These are phyloP conservation scores for Barypeithes pellucidus DNA, from an alignment of 2,888 invertebrate species.

Conservation along the genomic window DNA sequence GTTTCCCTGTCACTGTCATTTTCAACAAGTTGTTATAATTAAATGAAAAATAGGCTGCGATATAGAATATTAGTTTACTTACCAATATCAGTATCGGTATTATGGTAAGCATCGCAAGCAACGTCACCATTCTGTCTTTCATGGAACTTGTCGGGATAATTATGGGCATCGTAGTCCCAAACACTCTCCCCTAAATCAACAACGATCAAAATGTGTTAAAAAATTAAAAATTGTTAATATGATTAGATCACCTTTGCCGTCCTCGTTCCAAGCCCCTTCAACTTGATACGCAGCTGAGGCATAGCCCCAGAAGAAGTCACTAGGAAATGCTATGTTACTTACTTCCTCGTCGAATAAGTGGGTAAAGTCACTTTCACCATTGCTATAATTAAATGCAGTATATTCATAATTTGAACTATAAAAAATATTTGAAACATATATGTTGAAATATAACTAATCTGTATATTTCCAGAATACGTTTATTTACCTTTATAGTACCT, in stretches of 20 bases:
- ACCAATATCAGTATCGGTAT: constrained; percentile 76
- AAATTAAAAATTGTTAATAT: background rate
- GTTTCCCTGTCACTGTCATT: too few species aligned
- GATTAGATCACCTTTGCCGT: constrained; percentile 59
- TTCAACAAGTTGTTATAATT: too few species aligned
- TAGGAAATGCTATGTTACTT: constrained; percentile 63
- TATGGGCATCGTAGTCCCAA: constrained; percentile 42
- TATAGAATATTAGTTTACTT: background rate
- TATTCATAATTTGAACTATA: too few species aligned
- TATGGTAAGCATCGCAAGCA: constrained; percentile 80
- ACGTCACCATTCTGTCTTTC: constrained; percentile 74
- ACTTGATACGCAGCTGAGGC: constrained; percentile 61
- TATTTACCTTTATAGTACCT: too few species aligned
- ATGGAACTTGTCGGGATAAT: constrained; percentile 9
- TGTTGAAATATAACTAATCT: too few species aligned
- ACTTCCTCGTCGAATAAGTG: constrained; percentile 25
- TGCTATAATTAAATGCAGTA: background rate
- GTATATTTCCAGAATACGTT: too few species aligned
- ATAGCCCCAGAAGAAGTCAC: constrained; percentile 57
- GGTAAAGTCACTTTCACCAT: background rate
- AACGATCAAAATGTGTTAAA: background rate
- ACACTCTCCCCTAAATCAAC: constrained; percentile 53
- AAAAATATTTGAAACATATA: too few species aligned
- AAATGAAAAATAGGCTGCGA: too few species aligned
- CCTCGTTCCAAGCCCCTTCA: constrained; percentile 59